phyloP scores from a whole-genome alignment of 2,113 vertebrate species.

The Rostratula benghalensis region DNA sequence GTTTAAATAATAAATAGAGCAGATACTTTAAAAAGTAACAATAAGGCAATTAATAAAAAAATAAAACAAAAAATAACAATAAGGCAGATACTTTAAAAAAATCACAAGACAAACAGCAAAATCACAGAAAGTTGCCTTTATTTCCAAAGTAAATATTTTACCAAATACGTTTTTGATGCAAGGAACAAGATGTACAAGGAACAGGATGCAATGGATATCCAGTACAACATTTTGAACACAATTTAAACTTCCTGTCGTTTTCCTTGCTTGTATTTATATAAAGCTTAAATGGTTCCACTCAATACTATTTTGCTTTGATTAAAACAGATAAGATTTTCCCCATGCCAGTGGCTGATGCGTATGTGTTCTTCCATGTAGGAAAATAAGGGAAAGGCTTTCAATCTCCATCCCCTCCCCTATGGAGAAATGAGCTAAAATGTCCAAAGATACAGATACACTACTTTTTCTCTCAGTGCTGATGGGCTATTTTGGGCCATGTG shows the following conservation, averaged over 20 bases:
- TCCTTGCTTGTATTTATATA: slow-evolving; percentile 11
- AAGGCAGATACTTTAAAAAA: neutral
- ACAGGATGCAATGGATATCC: slow-evolving; percentile 1
- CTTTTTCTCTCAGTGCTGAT: neutral
- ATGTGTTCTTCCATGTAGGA: neutral
- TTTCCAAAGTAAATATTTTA: slow-evolving; percentile 49
- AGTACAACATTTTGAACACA: slow-evolving; percentile 10
- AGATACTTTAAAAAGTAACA: too few relatives aligned
- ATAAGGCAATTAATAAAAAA: too few relatives aligned
- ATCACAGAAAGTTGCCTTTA: neutral
- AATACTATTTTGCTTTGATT: neutral
- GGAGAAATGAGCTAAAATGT: slow-evolving; percentile 1
- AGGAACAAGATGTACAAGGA: slow-evolving; percentile 23
- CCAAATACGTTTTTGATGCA: neutral
- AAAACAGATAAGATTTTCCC: neutral
- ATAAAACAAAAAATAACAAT: too few relatives aligned
- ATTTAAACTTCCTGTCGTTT: slow-evolving; percentile 28
- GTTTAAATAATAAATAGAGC: neutral
- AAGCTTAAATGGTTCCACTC: neutral
- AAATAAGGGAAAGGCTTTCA: neutral
- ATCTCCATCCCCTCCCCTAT: neutral
- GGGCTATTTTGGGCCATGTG: slow-evolving; percentile 31
- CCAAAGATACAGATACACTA: neutral
- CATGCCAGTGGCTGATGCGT: neutral
- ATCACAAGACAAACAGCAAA: neutral